Conservation (phyloP, 2,797 vertebrate species). For the Intellagama lesueurii region DNA sequence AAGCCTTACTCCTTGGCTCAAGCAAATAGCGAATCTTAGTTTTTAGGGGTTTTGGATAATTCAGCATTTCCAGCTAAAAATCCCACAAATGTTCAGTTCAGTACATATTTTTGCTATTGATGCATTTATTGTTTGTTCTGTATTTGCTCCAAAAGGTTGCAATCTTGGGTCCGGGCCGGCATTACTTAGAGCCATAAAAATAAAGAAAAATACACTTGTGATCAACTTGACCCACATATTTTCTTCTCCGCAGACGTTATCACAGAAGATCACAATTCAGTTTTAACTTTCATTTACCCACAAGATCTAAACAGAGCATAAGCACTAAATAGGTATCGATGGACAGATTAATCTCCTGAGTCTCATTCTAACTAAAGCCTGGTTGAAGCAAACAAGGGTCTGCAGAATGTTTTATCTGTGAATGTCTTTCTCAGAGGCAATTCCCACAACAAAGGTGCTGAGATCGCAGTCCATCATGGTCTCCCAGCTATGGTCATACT, state of each 20-base stretch:
- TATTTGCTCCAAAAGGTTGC: background rate
- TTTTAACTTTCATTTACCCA: background rate
- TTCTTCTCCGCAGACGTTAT: constrained; percentile 8
- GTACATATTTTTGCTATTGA: constrained; percentile 14
- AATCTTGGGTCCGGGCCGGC: constrained; percentile 19
- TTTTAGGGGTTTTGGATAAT: constrained; percentile 12
- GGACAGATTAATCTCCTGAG: background rate
- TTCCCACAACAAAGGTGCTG: background rate
- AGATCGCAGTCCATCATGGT: background rate
- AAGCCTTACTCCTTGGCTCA: background rate
- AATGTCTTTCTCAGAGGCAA: background rate
- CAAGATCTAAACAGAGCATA: background rate
- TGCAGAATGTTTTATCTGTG: background rate
- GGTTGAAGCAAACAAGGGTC: constrained; percentile 1
- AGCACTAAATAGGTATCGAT: background rate
- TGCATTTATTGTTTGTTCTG: constrained; percentile 24
- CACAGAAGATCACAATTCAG: constrained; percentile 15
- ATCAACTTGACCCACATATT: constrained; percentile 14
- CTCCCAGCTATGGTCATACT: background rate
- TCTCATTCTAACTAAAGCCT: background rate
- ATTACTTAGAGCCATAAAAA: constrained; percentile 26
- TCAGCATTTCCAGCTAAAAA: constrained; percentile 29
- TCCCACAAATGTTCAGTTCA: constrained; percentile 19
- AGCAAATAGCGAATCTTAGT: constrained; percentile 18
- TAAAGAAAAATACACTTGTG: constrained; percentile 31